Conservation (phyloP, 2,113 vertebrate species). For the Dermatemys mawii region DNA sequence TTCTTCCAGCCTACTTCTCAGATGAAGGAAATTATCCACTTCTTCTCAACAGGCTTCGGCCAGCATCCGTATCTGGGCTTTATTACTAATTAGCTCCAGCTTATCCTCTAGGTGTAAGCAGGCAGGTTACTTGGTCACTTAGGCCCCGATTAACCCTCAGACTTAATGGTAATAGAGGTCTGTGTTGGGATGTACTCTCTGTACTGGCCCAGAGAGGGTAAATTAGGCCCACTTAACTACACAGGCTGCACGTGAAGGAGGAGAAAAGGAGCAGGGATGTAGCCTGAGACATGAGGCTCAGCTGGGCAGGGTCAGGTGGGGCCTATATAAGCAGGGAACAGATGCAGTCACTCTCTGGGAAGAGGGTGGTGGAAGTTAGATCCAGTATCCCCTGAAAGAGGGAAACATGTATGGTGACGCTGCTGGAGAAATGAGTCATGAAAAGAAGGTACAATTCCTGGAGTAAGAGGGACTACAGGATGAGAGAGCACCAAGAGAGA, state of each 20-base stretch:
- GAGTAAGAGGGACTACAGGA: not conserved
- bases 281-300: not conserved
- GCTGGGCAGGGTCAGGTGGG: not conserved
- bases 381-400: not conserved
- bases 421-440: not conserved
- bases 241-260: not conserved
- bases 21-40: not conserved
- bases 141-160: not conserved
- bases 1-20: not conserved
- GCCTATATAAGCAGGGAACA: not conserved
- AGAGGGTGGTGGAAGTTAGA: not conserved
- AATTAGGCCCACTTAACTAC: not conserved
- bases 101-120: not conserved
- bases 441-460: not conserved
- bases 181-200: not conserved
- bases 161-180: not conserved
- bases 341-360: not conserved
- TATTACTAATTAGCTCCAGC: not conserved
- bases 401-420: not conserved
- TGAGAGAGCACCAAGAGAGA: not conserved
- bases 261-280: not conserved
- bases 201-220: not conserved
- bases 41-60: not conserved
- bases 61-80: not conserved
- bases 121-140: not conserved